phyloP scores from a whole-genome alignment of 2,113 vertebrate genomes.

The Urocolius indicus region DNA sequence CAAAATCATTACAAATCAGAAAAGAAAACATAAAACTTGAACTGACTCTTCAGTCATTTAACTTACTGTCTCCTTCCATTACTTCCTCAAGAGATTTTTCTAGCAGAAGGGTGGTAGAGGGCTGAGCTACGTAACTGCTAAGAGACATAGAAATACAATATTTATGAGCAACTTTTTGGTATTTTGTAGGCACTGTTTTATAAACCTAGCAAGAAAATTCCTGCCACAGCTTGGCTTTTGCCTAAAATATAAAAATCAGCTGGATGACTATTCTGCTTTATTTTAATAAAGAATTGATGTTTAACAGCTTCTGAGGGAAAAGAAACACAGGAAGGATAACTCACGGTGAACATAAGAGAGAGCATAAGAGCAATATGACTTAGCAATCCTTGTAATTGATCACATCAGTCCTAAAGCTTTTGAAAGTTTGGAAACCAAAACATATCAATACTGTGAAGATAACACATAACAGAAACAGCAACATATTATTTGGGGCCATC shows the following conservation, averaged over 20 bases:
- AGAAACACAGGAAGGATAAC: neutral
- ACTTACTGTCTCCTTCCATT: slow-evolving; percentile 42
- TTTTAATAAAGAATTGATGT: neutral
- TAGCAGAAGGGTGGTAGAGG: slow-evolving; percentile 26
- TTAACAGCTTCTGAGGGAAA: slow-evolving; percentile 15
- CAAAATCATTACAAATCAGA: slow-evolving; percentile 2
- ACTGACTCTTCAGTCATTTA: slow-evolving; percentile 37
- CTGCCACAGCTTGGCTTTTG: neutral
- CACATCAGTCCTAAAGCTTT: neutral
- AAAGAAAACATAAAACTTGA: slow-evolving; percentile 13
- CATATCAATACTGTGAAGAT: neutral
- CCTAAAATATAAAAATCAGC: neutral
- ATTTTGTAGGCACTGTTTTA: slow-evolving; percentile 10
- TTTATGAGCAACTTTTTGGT: neutral
- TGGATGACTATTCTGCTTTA: neutral
- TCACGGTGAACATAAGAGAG: neutral
- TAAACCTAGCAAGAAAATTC: neutral
- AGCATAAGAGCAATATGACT: neutral
- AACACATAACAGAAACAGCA: neutral
- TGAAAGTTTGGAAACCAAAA: neutral
- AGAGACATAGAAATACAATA: slow-evolving; percentile 41
- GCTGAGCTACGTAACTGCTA: slow-evolving; percentile 39
- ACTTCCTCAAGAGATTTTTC: slow-evolving; percentile 47
- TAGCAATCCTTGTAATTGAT: neutral
- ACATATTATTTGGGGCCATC: neutral